Conservation (phyloP, 2,888 invertebrate genomes). For the Plebejus melissa region DNA sequence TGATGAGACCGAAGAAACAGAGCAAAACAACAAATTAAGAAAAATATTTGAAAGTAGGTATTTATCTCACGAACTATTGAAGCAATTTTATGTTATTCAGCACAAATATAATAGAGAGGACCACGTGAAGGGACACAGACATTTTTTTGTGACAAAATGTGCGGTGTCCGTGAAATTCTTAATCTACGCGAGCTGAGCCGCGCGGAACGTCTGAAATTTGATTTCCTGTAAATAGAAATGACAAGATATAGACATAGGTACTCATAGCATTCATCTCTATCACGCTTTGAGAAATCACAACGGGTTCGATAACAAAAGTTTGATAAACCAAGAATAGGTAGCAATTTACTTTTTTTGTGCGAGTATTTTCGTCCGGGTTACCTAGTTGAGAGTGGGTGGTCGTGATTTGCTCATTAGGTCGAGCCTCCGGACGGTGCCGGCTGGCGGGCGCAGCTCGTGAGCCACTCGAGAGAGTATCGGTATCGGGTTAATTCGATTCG, state of each 20-base stretch:
- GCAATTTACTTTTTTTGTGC: not conserved
- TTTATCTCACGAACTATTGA: no score
- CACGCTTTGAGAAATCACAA: not conserved
- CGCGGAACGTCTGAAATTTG: no score
- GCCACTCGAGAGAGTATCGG: constrained; percentile 43
- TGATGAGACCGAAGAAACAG: no score
- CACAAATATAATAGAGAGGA: no score
- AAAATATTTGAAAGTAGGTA: no score
- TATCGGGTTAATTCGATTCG: constrained; percentile 62
- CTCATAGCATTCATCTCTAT: not conserved
- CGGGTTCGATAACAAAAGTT: not conserved
- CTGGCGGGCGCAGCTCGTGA: constrained; percentile 37
- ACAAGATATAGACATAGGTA: no score
- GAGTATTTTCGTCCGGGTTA: constrained; percentile 21
- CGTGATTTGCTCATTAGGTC: constrained; percentile 32
- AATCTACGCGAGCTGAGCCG: no score
- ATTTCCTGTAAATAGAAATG: not conserved
- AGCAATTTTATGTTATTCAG: no score
- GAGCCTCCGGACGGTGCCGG: constrained; percentile 28
- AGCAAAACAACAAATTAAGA: no score
- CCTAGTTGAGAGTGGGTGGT: constrained; percentile 32
- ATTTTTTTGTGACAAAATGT: no score
- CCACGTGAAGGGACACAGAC: no score
- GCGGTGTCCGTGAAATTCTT: no score
- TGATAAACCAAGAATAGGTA: not conserved